Percentiles rank a stretch among this genome's conserved stretches.
Conservation (phyloP, 2,113 vertebrate genomes). For the Cyanoramphus novaezelandiae region DNA sequence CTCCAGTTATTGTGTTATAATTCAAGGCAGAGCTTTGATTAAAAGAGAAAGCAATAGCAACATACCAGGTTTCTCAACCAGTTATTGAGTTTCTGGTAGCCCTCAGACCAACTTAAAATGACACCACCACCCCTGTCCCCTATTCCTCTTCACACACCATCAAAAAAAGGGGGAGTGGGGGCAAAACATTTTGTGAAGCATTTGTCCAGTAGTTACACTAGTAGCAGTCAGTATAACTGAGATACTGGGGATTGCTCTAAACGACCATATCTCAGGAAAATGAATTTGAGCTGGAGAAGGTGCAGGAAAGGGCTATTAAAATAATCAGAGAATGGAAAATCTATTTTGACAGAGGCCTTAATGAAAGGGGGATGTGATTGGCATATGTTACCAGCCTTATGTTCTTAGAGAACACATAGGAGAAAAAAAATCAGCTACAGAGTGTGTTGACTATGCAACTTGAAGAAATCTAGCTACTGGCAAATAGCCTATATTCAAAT, state of each 20-base stretch:
- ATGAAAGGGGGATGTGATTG: neutral
- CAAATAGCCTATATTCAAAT: neutral
- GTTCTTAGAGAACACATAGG: neutral
- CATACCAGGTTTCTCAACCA: neutral
- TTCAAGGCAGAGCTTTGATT: neutral
- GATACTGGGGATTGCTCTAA: neutral
- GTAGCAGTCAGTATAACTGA: neutral
- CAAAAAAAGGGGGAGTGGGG: too few relatives aligned
- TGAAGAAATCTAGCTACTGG: neutral
- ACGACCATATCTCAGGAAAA: neutral
- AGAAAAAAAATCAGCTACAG: neutral
- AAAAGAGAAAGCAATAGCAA: neutral
- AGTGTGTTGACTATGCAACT: neutral
- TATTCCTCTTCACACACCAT: neutral
- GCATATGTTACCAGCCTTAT: neutral
- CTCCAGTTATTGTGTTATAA: neutral
- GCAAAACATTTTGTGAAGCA: neutral
- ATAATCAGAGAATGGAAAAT: neutral
- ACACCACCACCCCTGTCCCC: accelerated
- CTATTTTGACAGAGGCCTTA: neutral
- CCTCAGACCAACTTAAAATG: neutral
- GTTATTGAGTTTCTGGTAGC: neutral
- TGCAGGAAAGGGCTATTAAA: neutral
- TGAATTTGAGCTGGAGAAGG: neutral
- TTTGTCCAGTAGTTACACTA: neutral